Evolutionary conservation across 2,888 invertebrate species (phyloP), one percentile per base, ranked within the genome.

Genomic region (Agrypnus murinus): DNA sequence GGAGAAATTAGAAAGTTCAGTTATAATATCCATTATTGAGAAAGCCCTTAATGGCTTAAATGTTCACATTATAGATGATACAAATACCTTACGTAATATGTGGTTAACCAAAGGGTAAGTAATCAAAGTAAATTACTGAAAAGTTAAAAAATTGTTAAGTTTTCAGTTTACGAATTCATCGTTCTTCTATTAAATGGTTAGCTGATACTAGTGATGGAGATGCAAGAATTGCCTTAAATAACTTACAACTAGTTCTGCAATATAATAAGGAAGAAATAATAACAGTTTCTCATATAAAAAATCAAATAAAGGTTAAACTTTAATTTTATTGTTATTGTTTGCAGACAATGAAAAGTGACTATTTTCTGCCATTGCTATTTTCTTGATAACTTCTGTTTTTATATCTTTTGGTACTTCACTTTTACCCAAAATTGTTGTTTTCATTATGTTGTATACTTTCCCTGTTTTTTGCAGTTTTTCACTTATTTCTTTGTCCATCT

Each of bases 191-290:
- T 55, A 85, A 87, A 66, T 92, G 92, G 90, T 81, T 95, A 59
- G 91, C 93, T 1, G 92, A 92, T 80, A 89, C 93, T 63, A 92
- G 92, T 80, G 95, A 94, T 83, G 95, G 95, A 1, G 95, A 95
- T 86, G 95, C 95, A 5, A 86, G 95, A 76, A 90, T 92, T 77
- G 94, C 94, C 9, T 87, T 95, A 46, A 92, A 92, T 70, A 92
- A 92, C 72, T 86, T 95, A 9, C 93, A 95, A 84, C 86, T 94
- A 74, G 90, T 93, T 0, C 82, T 93, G 5, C 88, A 89, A 68
- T 88, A 91, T 19, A 86, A 87, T 71, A 81, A 85, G 38, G 85
- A 83, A 2, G 84, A 85, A 38, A 74, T 87, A 38, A 88, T 94
- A 66, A 88, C 89, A 1, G 84, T 92, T 2, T 89, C 91, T 12